phyloP scores from a whole-genome alignment of 2,888 invertebrate genomes.

The Lasioglossum marginatum region DNA sequence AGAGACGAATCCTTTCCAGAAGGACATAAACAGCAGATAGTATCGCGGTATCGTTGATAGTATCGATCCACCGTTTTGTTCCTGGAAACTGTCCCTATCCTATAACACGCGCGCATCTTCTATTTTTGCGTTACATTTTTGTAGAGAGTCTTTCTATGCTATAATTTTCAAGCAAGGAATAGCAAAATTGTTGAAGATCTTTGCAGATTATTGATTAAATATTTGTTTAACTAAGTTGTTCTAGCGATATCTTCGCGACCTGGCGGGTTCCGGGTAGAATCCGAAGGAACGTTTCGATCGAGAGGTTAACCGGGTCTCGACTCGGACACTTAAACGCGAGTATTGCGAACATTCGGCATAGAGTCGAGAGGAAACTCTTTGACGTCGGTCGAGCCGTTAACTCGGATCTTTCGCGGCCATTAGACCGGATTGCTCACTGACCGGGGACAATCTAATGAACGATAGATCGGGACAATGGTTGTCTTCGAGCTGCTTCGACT shows the following conservation, averaged over 20 bases:
- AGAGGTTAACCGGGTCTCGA: constrained; percentile 26
- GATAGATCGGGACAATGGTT: constrained; percentile 15
- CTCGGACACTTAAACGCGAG: constrained; percentile 14
- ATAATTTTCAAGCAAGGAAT: no score
- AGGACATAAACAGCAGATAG: constrained; percentile 62
- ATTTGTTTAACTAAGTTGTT: no score
- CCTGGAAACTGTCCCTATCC: constrained; percentile 26
- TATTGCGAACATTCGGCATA: constrained; percentile 21
- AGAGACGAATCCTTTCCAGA: constrained; percentile 49
- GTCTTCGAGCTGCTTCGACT: constrained; percentile 9
- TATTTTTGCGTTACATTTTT: background rate
- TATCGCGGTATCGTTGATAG: constrained; percentile 55
- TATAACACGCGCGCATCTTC: background rate
- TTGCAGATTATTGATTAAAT: no score
- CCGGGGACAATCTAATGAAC: constrained; percentile 14
- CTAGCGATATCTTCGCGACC: background rate
- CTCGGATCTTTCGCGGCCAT: constrained; percentile 19
- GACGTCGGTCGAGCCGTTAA: constrained; percentile 17
- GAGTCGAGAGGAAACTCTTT: constrained; percentile 15
- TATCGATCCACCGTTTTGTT: constrained; percentile 53
- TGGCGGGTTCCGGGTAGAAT: background rate
- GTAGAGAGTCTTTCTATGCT: background rate
- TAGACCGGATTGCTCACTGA: constrained; percentile 29
- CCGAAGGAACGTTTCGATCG: background rate
- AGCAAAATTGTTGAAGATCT: no score